phyloP scores from a whole-genome alignment of 2,113 vertebrate species.

The Campylomormyrus numenius region DNA sequence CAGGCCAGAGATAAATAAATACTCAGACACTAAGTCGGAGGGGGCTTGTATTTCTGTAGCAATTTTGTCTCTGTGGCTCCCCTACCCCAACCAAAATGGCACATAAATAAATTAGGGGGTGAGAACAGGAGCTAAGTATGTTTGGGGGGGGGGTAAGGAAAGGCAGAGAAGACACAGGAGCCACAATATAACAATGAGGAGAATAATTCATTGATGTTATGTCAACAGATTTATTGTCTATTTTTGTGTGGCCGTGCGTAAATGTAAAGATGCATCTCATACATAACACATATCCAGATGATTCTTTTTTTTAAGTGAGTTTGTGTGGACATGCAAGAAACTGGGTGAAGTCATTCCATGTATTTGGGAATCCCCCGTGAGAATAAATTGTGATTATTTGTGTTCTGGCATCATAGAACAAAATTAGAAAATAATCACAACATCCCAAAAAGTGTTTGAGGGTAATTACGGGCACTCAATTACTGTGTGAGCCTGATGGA shows the following conservation, averaged over 20 bases:
- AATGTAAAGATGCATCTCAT: conserved; percentile 12
- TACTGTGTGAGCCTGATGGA: background rate
- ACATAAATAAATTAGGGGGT: background rate
- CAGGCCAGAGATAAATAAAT: background rate
- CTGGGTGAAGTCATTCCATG: background rate
- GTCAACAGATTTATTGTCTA: conserved; percentile 56
- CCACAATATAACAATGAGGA: conserved; percentile 46
- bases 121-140: background rate
- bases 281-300: background rate
- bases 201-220: conserved; percentile 51
- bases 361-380: background rate
- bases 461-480: background rate
- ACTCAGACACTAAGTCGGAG: background rate
- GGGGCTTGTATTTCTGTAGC: background rate
- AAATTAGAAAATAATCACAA: conserved; percentile 13
- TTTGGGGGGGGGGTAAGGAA: background rate
- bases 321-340: background rate
- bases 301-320: background rate
- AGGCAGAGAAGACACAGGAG: conserved; percentile 26
- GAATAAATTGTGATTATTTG: background rate
- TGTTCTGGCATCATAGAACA: background rate
- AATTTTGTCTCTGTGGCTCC: background rate
- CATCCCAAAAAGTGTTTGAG: conserved; percentile 7
- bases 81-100: background rate
- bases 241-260: conserved; percentile 40